Evolutionary conservation across 2,888 invertebrate genomes (phyloP), one percentile per base, ranked within the genome.

Genomic region (Eudasyphora cyanicolor): DNA sequence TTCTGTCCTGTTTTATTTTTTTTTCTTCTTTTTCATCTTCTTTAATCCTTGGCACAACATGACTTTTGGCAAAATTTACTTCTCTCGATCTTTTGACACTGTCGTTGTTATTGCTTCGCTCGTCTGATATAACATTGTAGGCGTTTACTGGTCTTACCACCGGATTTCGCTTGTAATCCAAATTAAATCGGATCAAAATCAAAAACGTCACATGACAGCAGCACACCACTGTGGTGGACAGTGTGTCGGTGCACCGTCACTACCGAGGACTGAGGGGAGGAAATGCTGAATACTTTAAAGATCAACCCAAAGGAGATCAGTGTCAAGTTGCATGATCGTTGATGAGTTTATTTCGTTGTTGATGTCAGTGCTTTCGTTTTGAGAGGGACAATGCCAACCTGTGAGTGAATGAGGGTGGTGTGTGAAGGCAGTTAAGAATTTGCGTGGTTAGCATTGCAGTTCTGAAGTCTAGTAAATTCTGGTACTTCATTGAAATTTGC

Each of bases 121-220:
- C 6, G 24, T 6, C 21, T 54, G 32, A 17, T 54, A 54, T 70
- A 42, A 67, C 84, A 85, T 86, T 85, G 91, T 91, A 89, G 91
- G 91, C 91, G 91, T 91, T 91, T 89, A 91, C 91, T 88, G 83
- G 90, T 87, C 91, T 91, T 91, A 91, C 88, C 89, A 88, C 86
- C 88, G 88, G 89, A 90, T 90, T 90, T 87, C 76, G 76, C 74
- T 84, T 87, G 87, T 91, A 91, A 91, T 89, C 90, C 91, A 91
- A 89, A 90, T 89, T 89, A 88, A 89, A 89, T 89, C 89, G 89
- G 89, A 86, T 89, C 87, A 86, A 79, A 82, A 79, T 78, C 80
- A 80, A 84, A 81, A 84, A 81, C 73, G 84, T 79, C 81, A 79
- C 79, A 76, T 60, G 73, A 73, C 73, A 54, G 38, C 35, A 35